Base-by-base conservation (phyloP, 2,888 invertebrate species). In the Xestobium rufovillosum region DNA sequence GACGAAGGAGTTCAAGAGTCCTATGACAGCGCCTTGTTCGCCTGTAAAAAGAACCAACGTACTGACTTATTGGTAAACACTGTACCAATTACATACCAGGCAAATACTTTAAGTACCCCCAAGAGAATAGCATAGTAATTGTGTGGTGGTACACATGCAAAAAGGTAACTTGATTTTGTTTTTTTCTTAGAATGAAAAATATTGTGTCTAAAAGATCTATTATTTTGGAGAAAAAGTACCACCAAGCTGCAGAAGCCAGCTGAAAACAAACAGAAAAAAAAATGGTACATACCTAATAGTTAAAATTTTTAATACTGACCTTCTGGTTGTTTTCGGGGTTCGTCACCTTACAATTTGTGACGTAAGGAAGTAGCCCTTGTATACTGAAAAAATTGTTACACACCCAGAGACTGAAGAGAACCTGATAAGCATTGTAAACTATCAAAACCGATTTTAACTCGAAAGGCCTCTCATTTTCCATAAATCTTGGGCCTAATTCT, bases 61-160 rank as follows among this genome's bases (percentile, higher is more conserved):
- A n/a, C n/a, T n/a, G n/a, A n/a, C n/a, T n/a, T n/a, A n/a, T n/a
- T n/a, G n/a, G n/a, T n/a, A n/a, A n/a, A n/a, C n/a, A n/a, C n/a
- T n/a, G n/a, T n/a, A 6, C 9, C n/a, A 31, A 17, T n/a, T 2
- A 25, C 26, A 51, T 65, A 80, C 81, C 84, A 60, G 87, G 82
- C 38, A 84, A 68, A 59, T 80, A 88, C 61, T 83, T 83, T 12
- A 80, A 68, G 31, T 84, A 87, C 12, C 81, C 79, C 86, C 86
- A 88, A 1, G 80, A 79, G 60, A 83, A 78, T 41, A 85, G 65
- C 14, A 83, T 88, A 67, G 84, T 86, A 59, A 82, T 70, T 2
- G 80, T 73, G 60, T 92, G 92, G 63, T 92, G 92, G 57, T 90
- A 91, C 9, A 92, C 79, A 56, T 92, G 92, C 11, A 94, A 73